Conservation (phyloP, 1,140 invertebrate species). For the Gonioctena quinquepunctata region DNA sequence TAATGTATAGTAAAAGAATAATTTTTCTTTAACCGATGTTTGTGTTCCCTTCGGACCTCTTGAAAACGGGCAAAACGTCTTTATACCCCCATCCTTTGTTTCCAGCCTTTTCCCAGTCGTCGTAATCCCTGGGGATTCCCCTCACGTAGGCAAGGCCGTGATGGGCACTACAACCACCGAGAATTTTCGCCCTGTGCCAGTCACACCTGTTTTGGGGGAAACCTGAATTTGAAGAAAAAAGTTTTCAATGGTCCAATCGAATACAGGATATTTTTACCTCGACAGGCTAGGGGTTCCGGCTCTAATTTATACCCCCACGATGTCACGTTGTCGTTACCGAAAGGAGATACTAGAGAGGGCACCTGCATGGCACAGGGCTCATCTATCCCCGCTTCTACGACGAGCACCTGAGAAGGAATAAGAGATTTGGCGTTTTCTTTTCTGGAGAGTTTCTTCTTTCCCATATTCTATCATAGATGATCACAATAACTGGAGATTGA, state of each 20-base stretch:
- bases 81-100: conserved; percentile 87
- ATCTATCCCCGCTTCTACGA: conserved; percentile 72
- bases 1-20: no score
- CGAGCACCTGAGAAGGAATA: conserved; percentile 60
- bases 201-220: background rate
- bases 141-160: conserved; percentile 67
- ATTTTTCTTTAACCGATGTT: no score
- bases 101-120: conserved; percentile 84
- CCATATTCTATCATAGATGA: no score
- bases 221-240: background rate
- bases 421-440: no score
- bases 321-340: background rate
- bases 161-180: conserved; percentile 57
- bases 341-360: background rate
- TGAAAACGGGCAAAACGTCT: conserved; percentile 82
- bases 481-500: no score
- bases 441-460: no score
- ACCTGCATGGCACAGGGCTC: conserved; percentile 20
- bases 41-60: conserved; percentile 71
- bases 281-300: background rate
- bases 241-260: background rate
- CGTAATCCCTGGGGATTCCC: conserved; percentile 84
- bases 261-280: background rate
- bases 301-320: background rate
- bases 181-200: background rate